Evolutionary conservation across 2,888 invertebrate genomes (phyloP).

Genomic region (Drosophila lacicola): DNA sequence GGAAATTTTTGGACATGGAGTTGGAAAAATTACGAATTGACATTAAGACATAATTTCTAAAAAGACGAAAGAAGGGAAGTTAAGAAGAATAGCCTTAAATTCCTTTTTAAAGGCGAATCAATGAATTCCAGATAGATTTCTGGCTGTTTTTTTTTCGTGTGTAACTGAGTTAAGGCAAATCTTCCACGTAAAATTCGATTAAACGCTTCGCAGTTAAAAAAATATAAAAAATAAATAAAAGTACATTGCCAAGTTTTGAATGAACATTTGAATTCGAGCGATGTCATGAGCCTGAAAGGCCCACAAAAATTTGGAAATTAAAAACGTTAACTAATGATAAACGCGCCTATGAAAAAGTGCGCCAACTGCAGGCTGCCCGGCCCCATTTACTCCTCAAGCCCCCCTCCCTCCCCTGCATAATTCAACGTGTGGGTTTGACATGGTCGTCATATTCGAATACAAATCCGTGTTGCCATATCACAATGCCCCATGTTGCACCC

Average conservation of each 20-base stretch:
- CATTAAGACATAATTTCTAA: constrained; percentile 1
- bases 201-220: constrained; percentile 64
- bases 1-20: too few species aligned
- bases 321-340: constrained; percentile 68
- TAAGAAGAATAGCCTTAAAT: too few species aligned
- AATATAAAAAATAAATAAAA: background rate
- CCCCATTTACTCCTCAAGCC: background rate
- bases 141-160: too few species aligned
- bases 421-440: constrained; percentile 71
- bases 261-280: constrained; percentile 60
- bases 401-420: constrained; percentile 10
- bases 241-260: constrained; percentile 49
- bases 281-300: constrained; percentile 55
- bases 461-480: constrained; percentile 24
- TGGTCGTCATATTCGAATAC: constrained; percentile 48
- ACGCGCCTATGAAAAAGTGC: constrained; percentile 49
- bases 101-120: too few species aligned
- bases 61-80: too few species aligned
- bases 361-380: constrained; percentile 18
- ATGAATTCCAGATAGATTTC: too few species aligned
- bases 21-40: background rate
- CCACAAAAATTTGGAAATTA: constrained; percentile 59
- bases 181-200: constrained; percentile 77
- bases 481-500: constrained; percentile 53
- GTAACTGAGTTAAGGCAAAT: constrained; percentile 38